A percentile compares a stretch with the other conserved stretches of the same genome.
These are phyloP conservation scores for Pseudococcus longispinus DNA, from an alignment of 2,888 invertebrate species.

Conservation along the genomic window DNA sequence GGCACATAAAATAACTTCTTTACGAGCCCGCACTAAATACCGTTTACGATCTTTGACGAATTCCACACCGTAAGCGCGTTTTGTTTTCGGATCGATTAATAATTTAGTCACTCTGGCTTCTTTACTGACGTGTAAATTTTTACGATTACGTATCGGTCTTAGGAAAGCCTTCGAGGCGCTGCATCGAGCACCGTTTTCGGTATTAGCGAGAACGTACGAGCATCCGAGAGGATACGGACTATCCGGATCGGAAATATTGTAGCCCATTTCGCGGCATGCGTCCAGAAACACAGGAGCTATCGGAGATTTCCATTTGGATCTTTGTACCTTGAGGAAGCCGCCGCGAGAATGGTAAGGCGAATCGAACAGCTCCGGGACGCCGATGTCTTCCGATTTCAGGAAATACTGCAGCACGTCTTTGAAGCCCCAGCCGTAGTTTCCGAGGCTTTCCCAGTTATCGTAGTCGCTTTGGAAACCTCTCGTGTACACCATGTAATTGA, in stretches of 20 bases:
- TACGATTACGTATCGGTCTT: constrained; percentile 66
- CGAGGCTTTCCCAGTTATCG: constrained; percentile 67
- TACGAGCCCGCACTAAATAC: constrained; percentile 68
- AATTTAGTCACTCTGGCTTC: constrained; percentile 69
- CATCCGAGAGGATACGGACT: constrained; percentile 65
- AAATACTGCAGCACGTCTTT: constrained; percentile 82
- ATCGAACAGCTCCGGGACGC: constrained; percentile 68
- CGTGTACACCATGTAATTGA: constrained; percentile 68
- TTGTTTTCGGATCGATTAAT: constrained; percentile 70
- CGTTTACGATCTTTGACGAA: constrained; percentile 53
- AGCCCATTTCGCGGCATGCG: constrained; percentile 73
- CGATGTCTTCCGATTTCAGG: constrained; percentile 83
- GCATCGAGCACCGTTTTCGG: constrained; percentile 73
- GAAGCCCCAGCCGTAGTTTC: constrained; percentile 86
- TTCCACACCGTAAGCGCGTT: constrained; percentile 67
- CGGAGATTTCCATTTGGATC: constrained; percentile 86
- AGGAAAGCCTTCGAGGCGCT: constrained; percentile 74
- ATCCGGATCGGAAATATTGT: constrained; percentile 71
- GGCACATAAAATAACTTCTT: constrained; percentile 84
- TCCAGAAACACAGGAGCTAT: constrained; percentile 79
- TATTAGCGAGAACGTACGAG: constrained; percentile 71
- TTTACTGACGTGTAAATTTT: constrained; percentile 57
- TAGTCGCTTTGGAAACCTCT: constrained; percentile 66
- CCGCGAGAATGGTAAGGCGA: constrained; percentile 78
- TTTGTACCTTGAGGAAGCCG: constrained; percentile 78